Conservation (phyloP, 2,797 vertebrate genomes). For the Pyrocephalus nanus region DNA sequence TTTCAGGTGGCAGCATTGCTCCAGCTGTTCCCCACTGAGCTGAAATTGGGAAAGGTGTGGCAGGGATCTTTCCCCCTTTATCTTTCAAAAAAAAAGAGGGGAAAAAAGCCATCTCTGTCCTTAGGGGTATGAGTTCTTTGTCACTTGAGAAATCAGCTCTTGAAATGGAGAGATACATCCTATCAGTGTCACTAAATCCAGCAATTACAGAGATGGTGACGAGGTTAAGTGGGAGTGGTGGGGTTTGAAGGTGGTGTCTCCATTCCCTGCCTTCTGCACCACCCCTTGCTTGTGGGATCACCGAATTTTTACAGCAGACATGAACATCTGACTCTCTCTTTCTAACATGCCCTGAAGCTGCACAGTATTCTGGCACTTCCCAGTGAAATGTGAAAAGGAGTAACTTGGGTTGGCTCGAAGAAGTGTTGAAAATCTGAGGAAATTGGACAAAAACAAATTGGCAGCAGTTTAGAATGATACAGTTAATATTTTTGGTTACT, state of each 20-base stretch:
- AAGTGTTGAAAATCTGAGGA: neutral
- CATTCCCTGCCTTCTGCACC: neutral
- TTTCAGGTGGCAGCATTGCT: neutral
- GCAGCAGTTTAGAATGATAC: neutral
- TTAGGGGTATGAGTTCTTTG: neutral
- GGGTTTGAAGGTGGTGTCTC: neutral
- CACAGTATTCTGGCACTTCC: neutral
- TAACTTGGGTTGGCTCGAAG: neutral
- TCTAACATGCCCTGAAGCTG: neutral
- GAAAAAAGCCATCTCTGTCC: accelerated
- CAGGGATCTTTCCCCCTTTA: neutral
- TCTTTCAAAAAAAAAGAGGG: neutral
- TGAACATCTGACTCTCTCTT: neutral
- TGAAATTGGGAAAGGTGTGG: neutral
- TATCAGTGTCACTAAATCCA: neutral
- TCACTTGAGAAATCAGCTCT: neutral
- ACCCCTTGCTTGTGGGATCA: accelerated
- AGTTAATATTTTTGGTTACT: conserved; percentile 50
- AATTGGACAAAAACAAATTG: conserved; percentile 13
- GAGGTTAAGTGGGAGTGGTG: neutral
- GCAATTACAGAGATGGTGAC: neutral
- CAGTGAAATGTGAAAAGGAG: neutral
- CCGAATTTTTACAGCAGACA: neutral
- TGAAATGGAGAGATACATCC: neutral
- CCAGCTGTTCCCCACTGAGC: neutral